phyloP scores from a whole-genome alignment of 2,888 invertebrate genomes.

The Drosophila maculinotata region DNA sequence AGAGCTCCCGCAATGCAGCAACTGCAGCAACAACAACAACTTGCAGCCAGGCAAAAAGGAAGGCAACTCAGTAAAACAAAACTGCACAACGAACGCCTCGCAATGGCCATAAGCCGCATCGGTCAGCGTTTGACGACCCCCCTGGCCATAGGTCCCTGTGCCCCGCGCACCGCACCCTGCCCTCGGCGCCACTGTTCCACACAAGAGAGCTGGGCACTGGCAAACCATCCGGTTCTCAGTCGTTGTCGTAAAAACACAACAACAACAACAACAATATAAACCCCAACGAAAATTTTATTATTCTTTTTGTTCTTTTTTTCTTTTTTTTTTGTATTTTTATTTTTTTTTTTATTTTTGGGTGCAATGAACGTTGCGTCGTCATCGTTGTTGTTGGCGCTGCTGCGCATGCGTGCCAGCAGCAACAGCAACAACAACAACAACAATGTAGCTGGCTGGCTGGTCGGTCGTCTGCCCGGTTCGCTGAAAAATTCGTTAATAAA shows the following conservation, averaged over 20 bases:
- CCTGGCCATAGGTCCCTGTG: slow-evolving; percentile 28
- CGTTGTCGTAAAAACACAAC: slow-evolving; percentile 53
- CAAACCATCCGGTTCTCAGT: slow-evolving; percentile 73
- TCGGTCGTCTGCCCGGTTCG: slow-evolving; percentile 47
- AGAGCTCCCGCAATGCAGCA: slow-evolving; percentile 77
- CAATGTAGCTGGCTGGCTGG: slow-evolving; percentile 40
- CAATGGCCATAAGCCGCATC: slow-evolving; percentile 68
- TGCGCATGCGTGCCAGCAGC: slow-evolving; percentile 77
- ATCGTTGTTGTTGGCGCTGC: slow-evolving; percentile 41
- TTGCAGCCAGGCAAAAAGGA: slow-evolving; percentile 30
- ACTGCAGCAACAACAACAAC: slow-evolving; percentile 37
- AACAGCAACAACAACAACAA: slow-evolving; percentile 26
- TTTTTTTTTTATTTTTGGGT: slow-evolving; percentile 63
- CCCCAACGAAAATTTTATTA: slow-evolving; percentile 75
- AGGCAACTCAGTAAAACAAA: slow-evolving; percentile 26
- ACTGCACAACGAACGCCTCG: slow-evolving; percentile 62
- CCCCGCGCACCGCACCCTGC: background rate
- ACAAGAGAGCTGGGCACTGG: slow-evolving; percentile 32
- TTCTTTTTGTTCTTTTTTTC: slow-evolving; percentile 60
- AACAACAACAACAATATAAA: slow-evolving; percentile 47
- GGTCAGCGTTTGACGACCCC: slow-evolving; percentile 66
- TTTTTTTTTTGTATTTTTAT: slow-evolving; percentile 33
- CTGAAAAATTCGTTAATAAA: slow-evolving; percentile 73
- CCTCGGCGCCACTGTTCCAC: background rate
- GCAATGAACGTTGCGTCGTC: slow-evolving; percentile 74